A percentile compares a stretch with the other conserved stretches of the same genome.
Evolutionary conservation across 2,888 invertebrate genomes (phyloP).

Genomic region (Rotaria sp.): DNA sequence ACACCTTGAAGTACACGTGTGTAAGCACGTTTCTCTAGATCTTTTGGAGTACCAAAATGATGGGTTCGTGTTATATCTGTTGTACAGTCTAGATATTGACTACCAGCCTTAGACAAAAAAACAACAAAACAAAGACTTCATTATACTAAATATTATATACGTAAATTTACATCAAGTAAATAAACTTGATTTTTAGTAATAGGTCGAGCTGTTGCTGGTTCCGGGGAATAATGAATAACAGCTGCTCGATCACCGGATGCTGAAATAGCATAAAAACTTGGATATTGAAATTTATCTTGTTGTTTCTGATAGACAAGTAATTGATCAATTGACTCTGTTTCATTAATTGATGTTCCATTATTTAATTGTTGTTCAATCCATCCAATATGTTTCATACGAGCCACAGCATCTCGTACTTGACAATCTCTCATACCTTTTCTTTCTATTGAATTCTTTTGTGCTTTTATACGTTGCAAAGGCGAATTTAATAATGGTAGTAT

Average conservation of each 20-base stretch:
- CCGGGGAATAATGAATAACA: slow-evolving; percentile 80
- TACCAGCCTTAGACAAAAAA: slow-evolving; percentile 2
- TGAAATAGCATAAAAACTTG: slow-evolving; percentile 86
- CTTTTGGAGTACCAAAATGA: slow-evolving; percentile 41
- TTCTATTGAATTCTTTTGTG: slow-evolving; percentile 78
- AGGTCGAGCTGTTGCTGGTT: slow-evolving; percentile 60
- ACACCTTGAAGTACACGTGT: slow-evolving; percentile 37
- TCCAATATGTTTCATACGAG: slow-evolving; percentile 71
- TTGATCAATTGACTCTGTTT: slow-evolving; percentile 67
- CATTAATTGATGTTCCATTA: slow-evolving; percentile 61
- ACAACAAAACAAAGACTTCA: not conserved
- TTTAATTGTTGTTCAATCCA: slow-evolving; percentile 73
- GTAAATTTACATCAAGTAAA: slow-evolving; percentile 46
- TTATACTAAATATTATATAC: slow-evolving; percentile 35
- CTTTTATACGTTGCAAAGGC: slow-evolving; percentile 62
- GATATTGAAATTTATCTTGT: slow-evolving; percentile 35
- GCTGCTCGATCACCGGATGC: slow-evolving; percentile 83
- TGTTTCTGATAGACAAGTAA: slow-evolving; percentile 65
- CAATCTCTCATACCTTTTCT: slow-evolving; percentile 68
- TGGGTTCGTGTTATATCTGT: slow-evolving; percentile 42
- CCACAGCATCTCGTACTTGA: slow-evolving; percentile 74
- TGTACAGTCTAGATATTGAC: slow-evolving; percentile 40
- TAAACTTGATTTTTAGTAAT: slow-evolving; percentile 42
- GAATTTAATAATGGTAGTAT: not conserved
- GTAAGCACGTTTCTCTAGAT: slow-evolving; percentile 31